These are phyloP conservation scores for Prenolepis imparis DNA, from an alignment of 2,888 invertebrate species.

Conservation along the genomic window DNA sequence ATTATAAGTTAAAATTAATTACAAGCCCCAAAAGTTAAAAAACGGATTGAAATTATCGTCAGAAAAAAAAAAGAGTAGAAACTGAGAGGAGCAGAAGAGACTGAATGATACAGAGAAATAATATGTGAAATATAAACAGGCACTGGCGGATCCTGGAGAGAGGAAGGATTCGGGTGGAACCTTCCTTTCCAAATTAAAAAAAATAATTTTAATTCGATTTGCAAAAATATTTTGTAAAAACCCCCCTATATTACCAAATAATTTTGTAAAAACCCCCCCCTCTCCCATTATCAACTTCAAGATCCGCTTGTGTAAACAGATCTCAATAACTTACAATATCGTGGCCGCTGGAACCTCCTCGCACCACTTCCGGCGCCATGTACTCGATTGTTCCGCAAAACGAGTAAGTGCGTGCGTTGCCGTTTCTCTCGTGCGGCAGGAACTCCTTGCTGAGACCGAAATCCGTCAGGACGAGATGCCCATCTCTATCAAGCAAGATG, in stretches of 20 bases:
- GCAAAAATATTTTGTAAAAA: no score
- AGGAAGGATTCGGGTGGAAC: no score
- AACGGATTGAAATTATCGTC: neutral
- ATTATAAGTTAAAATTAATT: neutral
- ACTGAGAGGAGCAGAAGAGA: no score
- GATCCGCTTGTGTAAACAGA: constrained; percentile 45
- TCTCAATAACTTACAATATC: constrained; percentile 93
- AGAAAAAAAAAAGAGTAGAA: neutral
- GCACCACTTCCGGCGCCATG: constrained; percentile 96
- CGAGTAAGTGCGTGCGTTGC: constrained; percentile 95
- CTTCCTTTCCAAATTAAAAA: no score
- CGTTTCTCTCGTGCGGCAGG: constrained; percentile 89
- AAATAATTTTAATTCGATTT: no score
- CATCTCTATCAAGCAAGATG: constrained; percentile 96
- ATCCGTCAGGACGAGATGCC: constrained; percentile 98
- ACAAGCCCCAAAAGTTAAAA: neutral
- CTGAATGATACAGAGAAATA: no score
- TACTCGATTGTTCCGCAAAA: constrained; percentile 99
- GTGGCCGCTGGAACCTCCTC: constrained; percentile 96
- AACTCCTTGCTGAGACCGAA: constrained; percentile 99
- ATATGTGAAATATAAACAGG: no score
- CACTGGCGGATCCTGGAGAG: no score
- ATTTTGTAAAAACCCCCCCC: no score
- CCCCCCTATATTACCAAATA: no score
- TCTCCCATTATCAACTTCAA: no score